Conservation (phyloP, 1,140 invertebrate species). For the Periplaneta americana region DNA sequence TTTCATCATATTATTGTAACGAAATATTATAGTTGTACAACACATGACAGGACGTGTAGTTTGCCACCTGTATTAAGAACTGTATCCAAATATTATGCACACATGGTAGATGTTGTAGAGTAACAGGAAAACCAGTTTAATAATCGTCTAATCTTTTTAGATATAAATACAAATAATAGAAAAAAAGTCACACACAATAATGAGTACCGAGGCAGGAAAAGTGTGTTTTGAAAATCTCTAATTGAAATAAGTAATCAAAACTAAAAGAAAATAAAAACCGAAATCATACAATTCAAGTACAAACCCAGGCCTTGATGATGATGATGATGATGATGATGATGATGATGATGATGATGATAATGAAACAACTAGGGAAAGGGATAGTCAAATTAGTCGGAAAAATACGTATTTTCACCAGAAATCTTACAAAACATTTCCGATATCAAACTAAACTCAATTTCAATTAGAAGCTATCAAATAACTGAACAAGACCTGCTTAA, state of each 20-base stretch:
- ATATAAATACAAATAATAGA: background rate
- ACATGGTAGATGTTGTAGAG: too few species aligned
- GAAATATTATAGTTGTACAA: too few species aligned
- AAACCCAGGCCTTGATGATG: background rate
- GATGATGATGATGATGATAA: too few species aligned
- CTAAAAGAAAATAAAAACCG: background rate
- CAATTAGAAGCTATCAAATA: too few species aligned
- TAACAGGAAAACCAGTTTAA: background rate
- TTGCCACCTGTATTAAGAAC: background rate
- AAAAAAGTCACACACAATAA: background rate
- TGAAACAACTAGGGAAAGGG: too few species aligned
- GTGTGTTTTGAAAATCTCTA: background rate
- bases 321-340: too few species aligned
- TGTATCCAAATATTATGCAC: background rate
- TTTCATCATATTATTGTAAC: background rate
- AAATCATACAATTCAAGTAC: background rate
- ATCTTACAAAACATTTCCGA: too few species aligned
- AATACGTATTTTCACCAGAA: too few species aligned
- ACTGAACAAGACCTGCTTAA: too few species aligned
- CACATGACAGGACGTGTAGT: too few species aligned
- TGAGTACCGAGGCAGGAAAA: background rate
- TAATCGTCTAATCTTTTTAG: background rate
- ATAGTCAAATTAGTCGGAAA: too few species aligned
- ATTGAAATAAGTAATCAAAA: background rate
- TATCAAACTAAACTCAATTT: too few species aligned